A percentile compares a stretch with the other conserved stretches of the same genome.
phyloP scores from a whole-genome alignment of 1,140 invertebrate species.

The Drosophila navojoa region DNA sequence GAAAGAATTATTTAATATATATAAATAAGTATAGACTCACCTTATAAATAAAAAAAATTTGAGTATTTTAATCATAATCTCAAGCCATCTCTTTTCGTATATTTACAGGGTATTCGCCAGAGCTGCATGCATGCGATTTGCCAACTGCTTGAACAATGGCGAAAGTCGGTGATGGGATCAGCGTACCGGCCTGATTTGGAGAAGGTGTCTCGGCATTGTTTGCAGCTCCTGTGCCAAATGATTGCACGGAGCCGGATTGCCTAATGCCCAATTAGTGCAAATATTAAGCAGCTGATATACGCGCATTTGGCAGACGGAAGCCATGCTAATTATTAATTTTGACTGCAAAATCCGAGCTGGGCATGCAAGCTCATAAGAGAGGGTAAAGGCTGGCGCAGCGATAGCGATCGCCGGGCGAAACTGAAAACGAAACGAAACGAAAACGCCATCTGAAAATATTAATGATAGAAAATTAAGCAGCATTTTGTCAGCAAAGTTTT shows the following conservation, averaged over 20 bases:
- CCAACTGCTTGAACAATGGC: conserved; percentile 51
- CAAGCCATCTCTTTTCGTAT: no score
- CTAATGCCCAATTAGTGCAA: conserved; percentile 62
- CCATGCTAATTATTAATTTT: conserved; percentile 71
- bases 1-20: no score
- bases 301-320: conserved; percentile 63
- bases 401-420: conserved; percentile 10
- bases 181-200: neutral
- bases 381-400: no score
- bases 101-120: conserved; percentile 14
- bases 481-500: conserved; percentile 54
- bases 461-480: conserved; percentile 72
- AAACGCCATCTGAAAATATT: conserved; percentile 70
- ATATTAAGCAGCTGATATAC: conserved; percentile 48
- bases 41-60: no score
- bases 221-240: conserved; percentile 13
- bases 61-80: no score
- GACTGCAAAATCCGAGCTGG: conserved; percentile 41
- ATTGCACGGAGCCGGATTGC: conserved; percentile 7
- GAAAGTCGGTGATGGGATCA: conserved; percentile 43
- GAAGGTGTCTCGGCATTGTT: neutral
- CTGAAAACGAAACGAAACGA: conserved; percentile 36
- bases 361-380: neutral
- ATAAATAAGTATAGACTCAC: no score
- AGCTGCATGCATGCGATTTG: conserved; percentile 42